Percentiles rank a stretch among this genome's conserved stretches.
Conservation (phyloP, 2,797 vertebrate genomes). For the Rhinella marina region DNA sequence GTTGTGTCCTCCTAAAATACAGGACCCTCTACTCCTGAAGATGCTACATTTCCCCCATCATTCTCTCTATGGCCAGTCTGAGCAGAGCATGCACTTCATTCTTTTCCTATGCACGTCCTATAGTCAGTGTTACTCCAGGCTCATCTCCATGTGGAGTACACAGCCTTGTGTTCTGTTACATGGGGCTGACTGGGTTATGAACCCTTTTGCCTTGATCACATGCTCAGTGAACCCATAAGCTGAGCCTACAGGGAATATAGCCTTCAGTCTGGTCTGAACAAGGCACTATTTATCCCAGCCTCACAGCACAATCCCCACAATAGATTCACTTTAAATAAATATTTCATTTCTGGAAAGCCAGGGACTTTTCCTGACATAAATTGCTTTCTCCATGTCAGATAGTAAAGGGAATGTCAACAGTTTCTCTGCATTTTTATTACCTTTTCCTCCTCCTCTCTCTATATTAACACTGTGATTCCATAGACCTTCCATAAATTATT, state of each 20-base stretch:
- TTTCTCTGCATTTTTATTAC: conserved; percentile 27
- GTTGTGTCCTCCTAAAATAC: background rate
- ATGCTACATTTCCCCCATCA: background rate
- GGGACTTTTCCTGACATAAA: conserved; percentile 40
- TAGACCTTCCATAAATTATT: background rate
- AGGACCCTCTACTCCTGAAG: background rate
- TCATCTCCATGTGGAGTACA: background rate
- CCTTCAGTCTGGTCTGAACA: conserved; percentile 31
- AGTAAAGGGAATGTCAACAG: conserved; percentile 41
- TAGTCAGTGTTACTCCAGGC: conserved; percentile 19
- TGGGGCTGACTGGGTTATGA: background rate
- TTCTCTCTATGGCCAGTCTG: too few species aligned
- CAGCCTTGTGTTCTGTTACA: background rate
- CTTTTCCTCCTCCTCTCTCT: conserved; percentile 22
- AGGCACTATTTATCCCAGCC: conserved; percentile 30
- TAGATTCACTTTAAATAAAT: conserved; percentile 32
- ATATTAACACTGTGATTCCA: conserved; percentile 19
- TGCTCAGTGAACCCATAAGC: conserved; percentile 46
- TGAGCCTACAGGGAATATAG: conserved; percentile 39
- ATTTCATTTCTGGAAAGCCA: conserved; percentile 32
- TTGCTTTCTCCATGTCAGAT: conserved; percentile 40
- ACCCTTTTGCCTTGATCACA: conserved; percentile 21
- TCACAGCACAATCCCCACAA: conserved; percentile 5
- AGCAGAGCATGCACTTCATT: background rate
- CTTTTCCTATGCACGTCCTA: background rate